Percentiles rank a stretch among this genome's conserved stretches.
Evolutionary conservation across 2,113 vertebrate genomes (phyloP).

Genomic region (Dipodomys stephensi): DNA sequence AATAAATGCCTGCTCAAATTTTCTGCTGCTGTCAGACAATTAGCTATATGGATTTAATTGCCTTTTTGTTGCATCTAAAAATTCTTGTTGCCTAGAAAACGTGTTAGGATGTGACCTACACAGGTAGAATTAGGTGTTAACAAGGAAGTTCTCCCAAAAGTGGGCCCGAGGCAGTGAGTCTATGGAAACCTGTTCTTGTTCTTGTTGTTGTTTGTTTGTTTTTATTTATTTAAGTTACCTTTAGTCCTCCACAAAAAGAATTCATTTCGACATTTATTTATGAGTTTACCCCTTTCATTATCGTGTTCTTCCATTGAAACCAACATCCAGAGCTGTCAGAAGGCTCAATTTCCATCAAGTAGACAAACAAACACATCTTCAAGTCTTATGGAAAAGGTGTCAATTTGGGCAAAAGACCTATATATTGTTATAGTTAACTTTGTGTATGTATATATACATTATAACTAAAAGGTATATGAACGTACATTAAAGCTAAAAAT

Average conservation of each 20-base stretch:
- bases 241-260: too few species aligned
- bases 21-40: not conserved
- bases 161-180: too few species aligned
- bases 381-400: not conserved
- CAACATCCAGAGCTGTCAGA: not conserved
- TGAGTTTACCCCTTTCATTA: too few species aligned
- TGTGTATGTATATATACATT: too few species aligned
- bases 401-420: not conserved
- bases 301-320: too few species aligned
- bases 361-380: slow-evolving; percentile 1
- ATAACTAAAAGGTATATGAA: too few species aligned
- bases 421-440: not conserved
- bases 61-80: not conserved
- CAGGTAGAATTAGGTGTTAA: not conserved
- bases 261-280: too few species aligned
- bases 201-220: too few species aligned
- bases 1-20: not conserved
- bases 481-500: too few species aligned
- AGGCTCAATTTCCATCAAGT: not conserved
- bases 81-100: not conserved
- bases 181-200: fast-evolving
- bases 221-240: too few species aligned
- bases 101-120: not conserved
- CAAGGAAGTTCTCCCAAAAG: not conserved
- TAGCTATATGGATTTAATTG: not conserved